Percentiles rank a stretch among this genome's conserved stretches.
Conservation (phyloP, 2,113 vertebrate species). For the Ornithorhynchus anatinus region DNA sequence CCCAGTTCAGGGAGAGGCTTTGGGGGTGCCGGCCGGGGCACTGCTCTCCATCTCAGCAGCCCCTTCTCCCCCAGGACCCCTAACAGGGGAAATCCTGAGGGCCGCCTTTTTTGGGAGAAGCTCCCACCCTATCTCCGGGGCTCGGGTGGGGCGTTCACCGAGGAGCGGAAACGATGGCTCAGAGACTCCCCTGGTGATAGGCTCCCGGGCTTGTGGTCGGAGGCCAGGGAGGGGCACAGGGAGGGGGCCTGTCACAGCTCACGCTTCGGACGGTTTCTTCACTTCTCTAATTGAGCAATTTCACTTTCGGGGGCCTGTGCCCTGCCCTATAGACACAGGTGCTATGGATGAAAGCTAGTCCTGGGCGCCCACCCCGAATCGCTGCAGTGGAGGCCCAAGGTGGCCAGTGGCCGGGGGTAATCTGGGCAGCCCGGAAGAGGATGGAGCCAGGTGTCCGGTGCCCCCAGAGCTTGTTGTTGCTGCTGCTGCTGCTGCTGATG, state of each 20-base stretch:
- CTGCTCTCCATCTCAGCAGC: no score
- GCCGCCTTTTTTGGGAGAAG: no score
- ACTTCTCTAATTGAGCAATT: conserved; percentile 48
- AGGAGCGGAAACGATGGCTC: fast-evolving
- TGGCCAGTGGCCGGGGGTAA: background rate
- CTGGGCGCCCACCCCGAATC: background rate
- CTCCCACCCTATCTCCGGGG: no score
- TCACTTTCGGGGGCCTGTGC: conserved; percentile 9
- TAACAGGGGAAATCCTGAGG: no score
- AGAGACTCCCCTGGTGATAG: no score
- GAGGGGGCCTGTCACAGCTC: background rate
- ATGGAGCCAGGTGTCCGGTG: conserved; percentile 18
- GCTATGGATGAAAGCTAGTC: background rate
- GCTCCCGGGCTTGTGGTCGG: no score
- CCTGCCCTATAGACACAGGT: conserved; percentile 1
- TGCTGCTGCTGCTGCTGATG: conserved; percentile 3
- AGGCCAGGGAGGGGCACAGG: no score
- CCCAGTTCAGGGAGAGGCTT: no score
- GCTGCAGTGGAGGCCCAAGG: no score
- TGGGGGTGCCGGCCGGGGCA: no score
- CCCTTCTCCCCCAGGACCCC: no score
- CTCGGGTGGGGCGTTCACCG: no score
- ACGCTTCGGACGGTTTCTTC: conserved; percentile 14
- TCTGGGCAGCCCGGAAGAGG: background rate
- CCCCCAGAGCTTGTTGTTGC: conserved; percentile 14